phyloP scores from a whole-genome alignment of 2,113 vertebrate species.

The Tragulus kanchil region DNA sequence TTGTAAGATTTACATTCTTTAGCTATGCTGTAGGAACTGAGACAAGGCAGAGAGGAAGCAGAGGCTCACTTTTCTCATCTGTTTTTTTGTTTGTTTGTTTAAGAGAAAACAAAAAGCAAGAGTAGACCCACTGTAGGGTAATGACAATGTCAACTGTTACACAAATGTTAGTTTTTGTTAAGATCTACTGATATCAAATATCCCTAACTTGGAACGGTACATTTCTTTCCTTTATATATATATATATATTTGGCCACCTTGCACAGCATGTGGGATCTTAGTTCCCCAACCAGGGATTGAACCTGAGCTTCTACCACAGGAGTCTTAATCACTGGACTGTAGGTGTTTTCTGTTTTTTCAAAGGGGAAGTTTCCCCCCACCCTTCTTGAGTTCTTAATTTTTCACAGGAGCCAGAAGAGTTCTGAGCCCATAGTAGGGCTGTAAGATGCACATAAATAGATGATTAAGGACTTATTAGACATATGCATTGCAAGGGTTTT shows the following conservation, averaged over 20 bases:
- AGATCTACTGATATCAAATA: not conserved
- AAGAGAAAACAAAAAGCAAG: not conserved
- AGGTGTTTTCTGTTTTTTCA: not conserved
- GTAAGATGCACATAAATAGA: slow-evolving; percentile 13
- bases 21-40: not conserved
- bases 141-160: slow-evolving; percentile 8
- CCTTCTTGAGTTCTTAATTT: not conserved
- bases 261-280: not conserved
- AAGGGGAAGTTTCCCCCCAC: not conserved
- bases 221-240: not conserved
- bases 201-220: not conserved
- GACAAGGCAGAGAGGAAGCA: not conserved
- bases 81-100: not conserved
- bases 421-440: not conserved
- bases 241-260: not conserved
- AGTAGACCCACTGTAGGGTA: not conserved
- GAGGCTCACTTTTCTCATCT: not conserved
- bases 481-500: not conserved
- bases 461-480: not conserved
- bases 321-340: not conserved
- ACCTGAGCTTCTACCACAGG: not conserved
- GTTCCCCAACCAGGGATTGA: not conserved
- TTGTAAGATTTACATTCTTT: slow-evolving; percentile 12
- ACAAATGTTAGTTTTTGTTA: not conserved
- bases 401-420: not conserved